Evolutionary conservation across 2,113 vertebrate genomes (phyloP).

Genomic region (Cavia porcellus): DNA sequence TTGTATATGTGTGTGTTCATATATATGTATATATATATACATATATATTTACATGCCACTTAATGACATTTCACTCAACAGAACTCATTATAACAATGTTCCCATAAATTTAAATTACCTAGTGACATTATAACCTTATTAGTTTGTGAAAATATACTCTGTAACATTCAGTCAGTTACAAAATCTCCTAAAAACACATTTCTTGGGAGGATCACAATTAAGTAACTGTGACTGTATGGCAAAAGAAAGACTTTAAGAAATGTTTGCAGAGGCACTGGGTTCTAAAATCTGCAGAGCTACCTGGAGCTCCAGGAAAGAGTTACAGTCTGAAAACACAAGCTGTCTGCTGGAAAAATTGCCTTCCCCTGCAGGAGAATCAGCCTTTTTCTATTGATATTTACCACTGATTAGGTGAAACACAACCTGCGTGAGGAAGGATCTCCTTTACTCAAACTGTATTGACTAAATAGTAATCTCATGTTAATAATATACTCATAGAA

Average conservation of each 20-base stretch:
- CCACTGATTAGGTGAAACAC: not conserved
- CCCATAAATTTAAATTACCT: not conserved
- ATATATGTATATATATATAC: not conserved
- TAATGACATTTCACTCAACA: not conserved
- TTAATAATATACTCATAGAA: not conserved
- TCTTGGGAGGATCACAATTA: not conserved
- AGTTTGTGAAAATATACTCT: not conserved
- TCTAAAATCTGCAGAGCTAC: not conserved
- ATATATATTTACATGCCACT: not conserved
- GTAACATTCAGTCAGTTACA: not conserved
- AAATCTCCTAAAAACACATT: not conserved
- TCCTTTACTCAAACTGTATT: not conserved
- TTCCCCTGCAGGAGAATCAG: not conserved
- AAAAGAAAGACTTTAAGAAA: not conserved
- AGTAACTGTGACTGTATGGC: not conserved
- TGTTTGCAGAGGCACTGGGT: not conserved
- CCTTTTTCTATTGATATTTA: not conserved
- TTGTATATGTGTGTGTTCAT: no score
- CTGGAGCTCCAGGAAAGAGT: not conserved
- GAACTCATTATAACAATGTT: not conserved
- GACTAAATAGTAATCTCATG: not conserved
- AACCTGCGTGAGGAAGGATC: not conserved
- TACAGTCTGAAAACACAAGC: not conserved
- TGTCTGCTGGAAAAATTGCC: not conserved
- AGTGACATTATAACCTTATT: not conserved